Base-by-base conservation (phyloP, 1,140 invertebrate species). In the Drosophila lini region DNA sequence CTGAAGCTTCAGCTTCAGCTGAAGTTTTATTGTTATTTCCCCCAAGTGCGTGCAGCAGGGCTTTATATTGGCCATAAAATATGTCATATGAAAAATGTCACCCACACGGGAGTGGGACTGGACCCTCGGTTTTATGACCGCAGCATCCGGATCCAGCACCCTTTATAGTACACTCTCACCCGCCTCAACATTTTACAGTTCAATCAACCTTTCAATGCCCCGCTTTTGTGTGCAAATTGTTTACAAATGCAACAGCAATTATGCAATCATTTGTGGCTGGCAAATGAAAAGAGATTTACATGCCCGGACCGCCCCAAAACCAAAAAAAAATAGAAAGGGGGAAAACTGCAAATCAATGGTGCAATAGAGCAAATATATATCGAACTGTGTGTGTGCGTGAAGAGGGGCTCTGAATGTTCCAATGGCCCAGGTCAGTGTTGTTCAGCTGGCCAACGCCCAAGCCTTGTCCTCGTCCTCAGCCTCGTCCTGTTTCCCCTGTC, bases 21-120 rank as follows among this genome's bases (percentile, higher is more conserved):
- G 73, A 68, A 76, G 74, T 77, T 77, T 68, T 77, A 77, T 77
- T 77, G 55, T 76, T 68, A 77, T 77, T 68, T 47, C 55, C 38
- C 73, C 74, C 78, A 77, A 88, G 84, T 88, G 83, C 83, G 73
- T 89, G 84, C 84, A 68, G 76, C 45, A 77, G 70, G 62, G 42
- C 68, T 89, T 88, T 88, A 78, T 88, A 83, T 88, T 88, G 83
- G 80, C 80, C 84, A 88, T 88, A 88, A 88, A 88, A 88, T 88
- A 83, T 80, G 85, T 82, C 64, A 79, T 53, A 79, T 83, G 78
- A 77, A 71, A 88, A 82, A 79, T 86, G 60, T 78, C 38, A 19
- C 34, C 32, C 45, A 41, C 45, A 56, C 19, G 36, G 13, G 34
- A 55, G 1, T 6, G 36, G 52, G 22, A 31, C 42, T 32, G 45